Conservation (phyloP, 2,797 vertebrate species). For the Gadopsis marmoratus region DNA sequence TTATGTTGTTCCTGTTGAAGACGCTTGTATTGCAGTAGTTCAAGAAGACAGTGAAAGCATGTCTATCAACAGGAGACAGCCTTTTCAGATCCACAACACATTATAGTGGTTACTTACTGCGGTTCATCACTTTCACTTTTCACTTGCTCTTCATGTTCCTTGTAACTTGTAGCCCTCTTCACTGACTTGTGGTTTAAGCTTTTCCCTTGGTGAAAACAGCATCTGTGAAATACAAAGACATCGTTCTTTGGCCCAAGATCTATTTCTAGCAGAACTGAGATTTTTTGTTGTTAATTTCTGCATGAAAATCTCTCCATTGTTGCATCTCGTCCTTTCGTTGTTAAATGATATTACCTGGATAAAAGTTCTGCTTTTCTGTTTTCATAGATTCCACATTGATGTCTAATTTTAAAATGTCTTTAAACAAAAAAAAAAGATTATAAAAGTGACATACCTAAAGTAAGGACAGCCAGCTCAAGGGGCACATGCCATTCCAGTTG, state of each 20-base stretch:
- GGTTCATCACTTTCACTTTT: neutral
- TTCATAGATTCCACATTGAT: neutral
- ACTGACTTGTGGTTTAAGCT: neutral
- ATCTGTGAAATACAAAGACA: neutral
- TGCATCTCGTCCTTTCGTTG: neutral
- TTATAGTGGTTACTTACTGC: neutral
- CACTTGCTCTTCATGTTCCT: neutral
- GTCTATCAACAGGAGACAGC: neutral
- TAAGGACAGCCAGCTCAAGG: neutral
- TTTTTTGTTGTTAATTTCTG: no score
- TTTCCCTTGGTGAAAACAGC: neutral
- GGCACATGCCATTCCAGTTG: neutral
- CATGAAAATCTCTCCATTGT: neutral
- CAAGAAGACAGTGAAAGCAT: neutral
- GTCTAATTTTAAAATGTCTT: neutral
- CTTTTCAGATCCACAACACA: neutral
- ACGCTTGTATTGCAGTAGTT: neutral
- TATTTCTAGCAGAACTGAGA: neutral
- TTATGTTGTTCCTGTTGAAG: conserved; percentile 2
- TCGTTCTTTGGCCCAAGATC: neutral
- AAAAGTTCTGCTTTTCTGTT: neutral
- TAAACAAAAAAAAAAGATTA: neutral
- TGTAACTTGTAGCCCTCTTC: neutral
- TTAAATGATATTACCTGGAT: neutral
- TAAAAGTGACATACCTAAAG: neutral